Conservation (phyloP, 2,113 vertebrate genomes). For the Nyctereutes procyonoides region DNA sequence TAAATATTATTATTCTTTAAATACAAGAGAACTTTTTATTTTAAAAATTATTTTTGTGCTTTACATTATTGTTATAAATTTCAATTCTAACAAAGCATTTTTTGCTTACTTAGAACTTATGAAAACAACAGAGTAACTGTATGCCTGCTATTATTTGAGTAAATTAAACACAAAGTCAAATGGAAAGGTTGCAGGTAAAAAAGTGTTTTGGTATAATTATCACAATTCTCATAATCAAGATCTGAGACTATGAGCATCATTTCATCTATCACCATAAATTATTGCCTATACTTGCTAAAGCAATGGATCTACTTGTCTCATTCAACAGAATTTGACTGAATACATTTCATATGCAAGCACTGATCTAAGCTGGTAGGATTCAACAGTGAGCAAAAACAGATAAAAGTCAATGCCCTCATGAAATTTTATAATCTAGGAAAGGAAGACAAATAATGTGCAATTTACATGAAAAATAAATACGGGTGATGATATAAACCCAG, state of each 20-base stretch:
- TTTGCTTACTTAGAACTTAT: not conserved
- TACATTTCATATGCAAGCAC: not conserved
- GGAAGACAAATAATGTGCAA: not conserved
- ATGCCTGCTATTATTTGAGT: not conserved
- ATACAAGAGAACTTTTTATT: not conserved
- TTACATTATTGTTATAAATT: not conserved
- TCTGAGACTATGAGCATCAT: not conserved
- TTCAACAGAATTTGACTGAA: not conserved
- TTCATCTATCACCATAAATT: not conserved
- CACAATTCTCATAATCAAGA: not conserved
- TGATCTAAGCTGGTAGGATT: not conserved
- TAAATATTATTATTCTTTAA: not conserved
- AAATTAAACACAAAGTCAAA: not conserved
- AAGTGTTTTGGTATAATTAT: not conserved
- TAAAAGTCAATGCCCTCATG: not conserved
- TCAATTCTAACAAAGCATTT: not conserved
- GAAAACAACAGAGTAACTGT: not conserved
- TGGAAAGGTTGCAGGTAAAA: not conserved
- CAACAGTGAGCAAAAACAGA: not conserved
- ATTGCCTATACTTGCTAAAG: not conserved
- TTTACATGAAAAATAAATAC: not conserved
- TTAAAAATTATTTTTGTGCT: not conserved
- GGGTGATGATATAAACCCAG: not conserved
- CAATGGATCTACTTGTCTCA: not conserved
- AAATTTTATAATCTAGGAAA: not conserved